phyloP scores from a whole-genome alignment of 2,113 vertebrate genomes.

The Cyrtonyx montezumae region DNA sequence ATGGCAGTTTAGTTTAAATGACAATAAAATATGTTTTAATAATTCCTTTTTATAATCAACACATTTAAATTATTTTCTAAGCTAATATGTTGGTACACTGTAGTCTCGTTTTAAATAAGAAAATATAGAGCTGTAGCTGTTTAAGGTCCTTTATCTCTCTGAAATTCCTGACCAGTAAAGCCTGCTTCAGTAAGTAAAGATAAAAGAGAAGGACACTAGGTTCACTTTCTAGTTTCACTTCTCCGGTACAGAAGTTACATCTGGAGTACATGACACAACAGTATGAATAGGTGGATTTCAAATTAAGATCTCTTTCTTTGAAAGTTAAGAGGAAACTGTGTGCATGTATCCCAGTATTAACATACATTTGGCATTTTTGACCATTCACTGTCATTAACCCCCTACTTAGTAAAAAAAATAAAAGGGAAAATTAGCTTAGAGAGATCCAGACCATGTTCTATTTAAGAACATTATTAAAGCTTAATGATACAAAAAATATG shows the following conservation, averaged over 20 bases:
- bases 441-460: not conserved
- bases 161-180: not conserved
- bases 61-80: not conserved
- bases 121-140: not conserved
- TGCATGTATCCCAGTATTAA: not conserved
- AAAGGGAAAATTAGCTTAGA: not conserved
- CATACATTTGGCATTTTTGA: not conserved
- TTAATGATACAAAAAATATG: not conserved
- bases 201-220: not conserved
- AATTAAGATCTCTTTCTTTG: not conserved
- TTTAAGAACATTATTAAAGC: not conserved
- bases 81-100: not conserved
- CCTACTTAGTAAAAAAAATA: not conserved
- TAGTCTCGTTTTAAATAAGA: not conserved
- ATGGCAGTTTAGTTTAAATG: not conserved
- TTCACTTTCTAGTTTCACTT: conserved; percentile 18
- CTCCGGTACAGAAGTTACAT: not conserved
- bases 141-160: not conserved
- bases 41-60: not conserved
- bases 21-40: not conserved
- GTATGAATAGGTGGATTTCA: not conserved
- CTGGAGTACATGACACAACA: not conserved
- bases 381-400: fast-evolving
- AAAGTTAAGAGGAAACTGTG: not conserved
- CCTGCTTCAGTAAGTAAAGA: not conserved